phyloP scores from a whole-genome alignment of 2,797 vertebrate genomes.

The Scolopax rusticola region DNA sequence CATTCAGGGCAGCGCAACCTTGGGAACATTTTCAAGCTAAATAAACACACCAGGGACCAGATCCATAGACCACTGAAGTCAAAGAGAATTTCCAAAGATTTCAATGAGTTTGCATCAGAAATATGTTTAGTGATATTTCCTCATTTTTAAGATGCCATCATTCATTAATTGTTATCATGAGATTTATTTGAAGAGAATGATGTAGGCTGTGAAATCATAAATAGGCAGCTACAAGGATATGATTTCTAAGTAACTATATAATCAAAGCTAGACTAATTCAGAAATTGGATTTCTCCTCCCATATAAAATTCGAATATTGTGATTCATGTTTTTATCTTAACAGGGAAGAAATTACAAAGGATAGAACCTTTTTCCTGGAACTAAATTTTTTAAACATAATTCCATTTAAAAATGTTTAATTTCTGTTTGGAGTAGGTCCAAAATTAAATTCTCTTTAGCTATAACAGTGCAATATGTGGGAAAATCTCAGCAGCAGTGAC shows the following conservation, averaged over 20 bases:
- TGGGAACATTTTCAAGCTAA: conserved; percentile 16
- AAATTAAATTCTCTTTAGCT: background rate
- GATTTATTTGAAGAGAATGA: background rate
- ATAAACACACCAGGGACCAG: background rate
- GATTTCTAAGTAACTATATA: background rate
- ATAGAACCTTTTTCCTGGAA: background rate
- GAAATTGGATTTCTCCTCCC: background rate
- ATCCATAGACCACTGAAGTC: conserved; percentile 10
- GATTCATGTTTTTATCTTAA: background rate
- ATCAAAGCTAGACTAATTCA: background rate
- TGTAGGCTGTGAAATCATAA: background rate
- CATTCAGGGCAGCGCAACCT: conserved; percentile 11
- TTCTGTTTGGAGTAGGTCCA: background rate
- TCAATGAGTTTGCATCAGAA: background rate
- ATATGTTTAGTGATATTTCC: background rate
- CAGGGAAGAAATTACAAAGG: background rate
- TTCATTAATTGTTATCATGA: background rate
- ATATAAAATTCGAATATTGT: background rate
- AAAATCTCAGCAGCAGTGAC: background rate
- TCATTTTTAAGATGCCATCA: background rate
- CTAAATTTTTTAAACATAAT: background rate
- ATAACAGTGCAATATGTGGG: background rate
- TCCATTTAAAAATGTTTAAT: background rate
- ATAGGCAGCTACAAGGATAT: background rate
- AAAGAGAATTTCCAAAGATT: conserved; percentile 30